phyloP scores from a whole-genome alignment of 2,797 vertebrate species.

The Hephaestus fuliginosus region DNA sequence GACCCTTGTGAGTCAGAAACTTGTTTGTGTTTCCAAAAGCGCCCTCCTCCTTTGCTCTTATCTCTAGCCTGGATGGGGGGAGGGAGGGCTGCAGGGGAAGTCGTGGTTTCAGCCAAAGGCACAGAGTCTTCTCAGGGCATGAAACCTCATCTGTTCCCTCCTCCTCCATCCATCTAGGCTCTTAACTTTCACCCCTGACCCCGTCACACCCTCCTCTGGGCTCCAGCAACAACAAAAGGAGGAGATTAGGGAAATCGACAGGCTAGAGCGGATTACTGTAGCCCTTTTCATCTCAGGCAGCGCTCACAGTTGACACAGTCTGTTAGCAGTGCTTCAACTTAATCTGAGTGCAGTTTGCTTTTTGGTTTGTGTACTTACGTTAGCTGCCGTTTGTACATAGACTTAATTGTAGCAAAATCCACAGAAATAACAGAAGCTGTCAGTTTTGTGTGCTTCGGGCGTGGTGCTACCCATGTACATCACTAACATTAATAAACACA shows the following conservation, averaged over 20 bases:
- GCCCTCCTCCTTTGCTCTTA: conserved; percentile 71
- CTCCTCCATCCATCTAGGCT: conserved; percentile 76
- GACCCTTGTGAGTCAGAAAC: conserved; percentile 69
- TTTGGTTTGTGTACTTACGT: conserved; percentile 75
- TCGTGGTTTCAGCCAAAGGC: conserved; percentile 68
- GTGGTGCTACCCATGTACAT: conserved; percentile 20
- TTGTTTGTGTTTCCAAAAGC: conserved; percentile 75
- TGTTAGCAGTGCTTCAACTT: conserved; percentile 81
- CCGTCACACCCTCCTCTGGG: conserved; percentile 80
- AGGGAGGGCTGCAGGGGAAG: conserved; percentile 55
- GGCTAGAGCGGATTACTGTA: conserved; percentile 82
- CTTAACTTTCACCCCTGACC: conserved; percentile 87
- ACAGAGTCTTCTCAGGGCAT: conserved; percentile 65
- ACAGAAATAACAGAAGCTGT: conserved; percentile 53
- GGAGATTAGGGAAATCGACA: conserved; percentile 83
- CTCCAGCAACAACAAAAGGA: conserved; percentile 81
- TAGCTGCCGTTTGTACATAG: conserved; percentile 68
- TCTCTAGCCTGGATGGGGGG: conserved; percentile 54
- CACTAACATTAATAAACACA: conserved; percentile 46
- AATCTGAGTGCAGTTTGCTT: conserved; percentile 77
- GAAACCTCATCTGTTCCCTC: conserved; percentile 77
- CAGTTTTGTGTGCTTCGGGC: conserved; percentile 14
- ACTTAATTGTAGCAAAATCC: conserved; percentile 66
- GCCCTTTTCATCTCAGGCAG: conserved; percentile 76
- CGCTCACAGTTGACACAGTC: conserved; percentile 81